Base-by-base conservation (phyloP, 1,140 invertebrate species). In the Scaptomyza montana region DNA sequence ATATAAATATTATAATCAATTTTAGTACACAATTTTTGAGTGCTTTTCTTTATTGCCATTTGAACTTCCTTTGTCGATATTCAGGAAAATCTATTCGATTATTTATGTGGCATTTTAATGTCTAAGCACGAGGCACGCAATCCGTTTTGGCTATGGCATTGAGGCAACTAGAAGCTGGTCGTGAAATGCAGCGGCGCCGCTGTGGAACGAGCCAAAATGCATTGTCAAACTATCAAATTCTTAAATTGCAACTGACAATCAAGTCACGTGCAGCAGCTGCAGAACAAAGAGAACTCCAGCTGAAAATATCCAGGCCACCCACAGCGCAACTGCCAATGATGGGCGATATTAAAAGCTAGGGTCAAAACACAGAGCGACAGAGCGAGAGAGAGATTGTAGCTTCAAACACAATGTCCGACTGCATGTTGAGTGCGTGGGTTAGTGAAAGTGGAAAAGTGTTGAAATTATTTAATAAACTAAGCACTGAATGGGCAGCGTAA, bases 231-330 rank as follows among this genome's bases (percentile, higher is more conserved):
- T 89, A 89, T 89, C 84, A 84, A 89, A 89, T 89, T 89, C 79
- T 80, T 84, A 89, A 87, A 89, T 89, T 89, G 84, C 84, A 89
- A 89, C 84, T 89, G 84, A 89, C 84, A 89, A 89, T 89, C 84
- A 89, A 89, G 84, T 89, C 84, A 89, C 84, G 84, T 89, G 72
- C 82, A 51, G 45, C 57, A 73, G 9, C 61, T 72, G 39, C 57
- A 28, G 47, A 46, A 49, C 28, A 49, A 46, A 41, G 39, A 2
- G 36, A 41, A 21, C 25, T 7, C 19, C 13, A 33, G 43, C 50
- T 56, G 43, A 64, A 64, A 21, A 33, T 16, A 16, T 46, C 56
- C 19, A 51, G 30, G 30, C 50, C 65, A 46, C 47, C 56, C 56
- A 61, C 56, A 60, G 13, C n/a, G 28, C 9, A 16, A 21, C 56